A percentile compares a stretch with the other conserved stretches of the same genome.
These are phyloP conservation scores for Halyomorpha halys DNA, from an alignment of 1,140 invertebrate species.

Conservation along the genomic window DNA sequence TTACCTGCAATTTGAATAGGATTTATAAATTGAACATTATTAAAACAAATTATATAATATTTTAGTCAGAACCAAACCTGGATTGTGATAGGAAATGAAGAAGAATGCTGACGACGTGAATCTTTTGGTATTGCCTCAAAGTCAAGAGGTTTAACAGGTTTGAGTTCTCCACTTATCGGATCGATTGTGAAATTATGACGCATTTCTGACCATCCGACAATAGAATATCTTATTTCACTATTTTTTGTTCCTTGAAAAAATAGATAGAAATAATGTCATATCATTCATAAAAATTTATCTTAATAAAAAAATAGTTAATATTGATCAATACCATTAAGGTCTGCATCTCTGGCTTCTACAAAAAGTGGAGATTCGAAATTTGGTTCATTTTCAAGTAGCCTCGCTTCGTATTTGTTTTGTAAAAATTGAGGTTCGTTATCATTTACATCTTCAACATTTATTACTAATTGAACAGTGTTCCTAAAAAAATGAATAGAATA, in stretches of 20 bases:
- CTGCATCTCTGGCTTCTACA: conserved; percentile 73
- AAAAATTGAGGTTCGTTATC: conserved; percentile 76
- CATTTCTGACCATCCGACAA: conserved; percentile 57
- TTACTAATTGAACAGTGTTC: conserved; percentile 74
- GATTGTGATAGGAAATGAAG: conserved; percentile 38
- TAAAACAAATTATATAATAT: background rate
- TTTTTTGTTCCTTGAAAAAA: conserved; percentile 59
- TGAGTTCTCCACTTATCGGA: conserved; percentile 56
- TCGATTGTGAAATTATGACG: conserved; percentile 74
- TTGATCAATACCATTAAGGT: conserved; percentile 57
- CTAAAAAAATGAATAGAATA: conserved; percentile 32
- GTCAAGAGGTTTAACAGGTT: conserved; percentile 56
- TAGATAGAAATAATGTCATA: background rate
- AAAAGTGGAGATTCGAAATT: conserved; percentile 66
- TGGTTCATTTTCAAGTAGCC: conserved; percentile 66
- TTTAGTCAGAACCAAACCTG: conserved; percentile 39
- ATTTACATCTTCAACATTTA: conserved; percentile 80
- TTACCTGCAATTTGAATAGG: conserved; percentile 41
- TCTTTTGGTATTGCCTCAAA: conserved; percentile 48
- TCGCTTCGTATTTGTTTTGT: conserved; percentile 71
- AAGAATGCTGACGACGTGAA: background rate
- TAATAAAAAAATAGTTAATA: too few relatives aligned
- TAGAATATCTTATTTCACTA: conserved; percentile 71
- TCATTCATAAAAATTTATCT: too few relatives aligned
- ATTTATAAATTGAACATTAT: background rate